phyloP scores from a whole-genome alignment of 2,797 vertebrate genomes.

The Urocyon cinereoargenteus region DNA sequence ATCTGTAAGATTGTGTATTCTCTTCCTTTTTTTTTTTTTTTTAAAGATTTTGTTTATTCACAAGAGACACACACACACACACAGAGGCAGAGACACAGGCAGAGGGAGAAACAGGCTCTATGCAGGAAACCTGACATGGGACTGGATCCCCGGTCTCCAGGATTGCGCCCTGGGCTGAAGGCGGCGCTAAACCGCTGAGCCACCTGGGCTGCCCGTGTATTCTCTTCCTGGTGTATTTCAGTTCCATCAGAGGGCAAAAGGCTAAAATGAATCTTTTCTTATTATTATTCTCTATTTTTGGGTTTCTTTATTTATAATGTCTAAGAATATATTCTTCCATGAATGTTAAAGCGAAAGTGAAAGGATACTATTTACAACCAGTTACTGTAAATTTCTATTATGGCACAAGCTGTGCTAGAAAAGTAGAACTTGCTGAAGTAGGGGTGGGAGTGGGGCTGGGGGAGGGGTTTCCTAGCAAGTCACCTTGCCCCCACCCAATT shows the following conservation, averaged over 20 bases:
- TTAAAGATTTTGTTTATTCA: too few relatives aligned
- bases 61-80: too few relatives aligned
- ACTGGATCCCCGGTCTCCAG: too few relatives aligned
- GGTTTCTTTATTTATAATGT: neutral
- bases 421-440: neutral
- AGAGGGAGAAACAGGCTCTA: too few relatives aligned
- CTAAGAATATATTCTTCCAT: neutral
- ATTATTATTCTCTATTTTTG: neutral
- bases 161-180: too few relatives aligned
- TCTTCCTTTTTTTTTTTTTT: neutral
- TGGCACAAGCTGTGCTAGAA: neutral
- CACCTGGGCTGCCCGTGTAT: neutral
- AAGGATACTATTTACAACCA: neutral
- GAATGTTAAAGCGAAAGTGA: neutral
- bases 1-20: neutral
- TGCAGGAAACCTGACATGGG: too few relatives aligned
- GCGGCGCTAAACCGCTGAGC: too few relatives aligned
- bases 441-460: accelerated
- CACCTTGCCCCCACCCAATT: neutral
- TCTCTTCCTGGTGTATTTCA: neutral
- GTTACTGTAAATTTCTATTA: neutral
- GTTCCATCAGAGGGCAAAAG: neutral
- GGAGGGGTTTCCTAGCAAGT: neutral
- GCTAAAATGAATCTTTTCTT: neutral
- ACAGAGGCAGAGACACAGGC: too few relatives aligned